Base-by-base conservation (phyloP, 2,797 vertebrate species). In the Thamnophis elegans region DNA sequence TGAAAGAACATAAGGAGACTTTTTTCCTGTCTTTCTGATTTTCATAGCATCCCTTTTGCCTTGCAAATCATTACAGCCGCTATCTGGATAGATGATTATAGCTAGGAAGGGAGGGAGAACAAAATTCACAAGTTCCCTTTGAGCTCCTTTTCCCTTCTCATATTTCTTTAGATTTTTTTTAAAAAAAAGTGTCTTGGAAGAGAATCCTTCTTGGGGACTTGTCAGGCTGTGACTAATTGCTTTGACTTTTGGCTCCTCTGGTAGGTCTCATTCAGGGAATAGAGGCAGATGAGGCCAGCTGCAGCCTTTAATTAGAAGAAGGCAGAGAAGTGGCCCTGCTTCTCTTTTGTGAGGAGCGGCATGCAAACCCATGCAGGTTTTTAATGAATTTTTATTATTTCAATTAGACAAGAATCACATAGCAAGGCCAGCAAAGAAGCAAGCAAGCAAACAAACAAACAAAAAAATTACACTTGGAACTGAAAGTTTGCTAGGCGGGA, bases 191-290 rank as follows among this genome's bases (percentile, higher is more conserved):
- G 58, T 90, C 89, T 59, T 89, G 20, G 82, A 94, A 82, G 94
- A 60, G 92, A 95, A 93, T 94, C 22, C 42, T 53, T 92, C 88
- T 95, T 94, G 88, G 91, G 6, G 88, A 92, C 5, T 93, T 95
- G 47, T 93, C n/a, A 42, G 60, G 53, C 91, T 90, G 25, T 93
- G 90, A 92, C 92, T 96, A 94, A 95, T 96, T 95, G 62, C 68
- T 95, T 0, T 92, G 93, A 94, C 92, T 96, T 94, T 55, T 87
- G 92, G 88, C 55, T 93, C 60, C 96, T 95, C 92, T 92, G 18
- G 51, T 88, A n/a, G 60, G 13, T 93, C 14, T 93, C 94, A 94
- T 96, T 9, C 91, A 90, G 94, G 88, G 94, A 95, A 87, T 78
- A 12, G 53, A 28, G 62, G 47, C 94, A 89, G 78, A 32, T 88